phyloP scores from a whole-genome alignment of 2,113 vertebrate genomes.

The Antigone vipio region DNA sequence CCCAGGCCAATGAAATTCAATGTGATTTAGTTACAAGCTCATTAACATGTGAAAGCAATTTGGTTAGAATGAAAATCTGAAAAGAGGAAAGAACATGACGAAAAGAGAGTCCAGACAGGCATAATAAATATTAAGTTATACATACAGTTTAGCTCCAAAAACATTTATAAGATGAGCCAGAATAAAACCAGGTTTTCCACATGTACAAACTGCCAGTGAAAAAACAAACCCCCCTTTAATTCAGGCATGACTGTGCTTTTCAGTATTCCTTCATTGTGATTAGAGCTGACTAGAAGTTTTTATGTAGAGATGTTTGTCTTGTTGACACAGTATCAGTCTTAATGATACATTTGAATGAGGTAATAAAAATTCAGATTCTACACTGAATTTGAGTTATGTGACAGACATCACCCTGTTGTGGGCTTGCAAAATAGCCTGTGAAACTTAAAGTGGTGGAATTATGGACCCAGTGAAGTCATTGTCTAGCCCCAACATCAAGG shows the following conservation, averaged over 20 bases:
- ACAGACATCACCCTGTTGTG: background rate
- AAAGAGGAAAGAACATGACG: background rate
- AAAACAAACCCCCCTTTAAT: background rate
- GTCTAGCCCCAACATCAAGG: background rate
- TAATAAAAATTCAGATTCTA: background rate
- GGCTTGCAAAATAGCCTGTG: background rate
- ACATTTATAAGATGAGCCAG: background rate
- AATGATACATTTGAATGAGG: background rate
- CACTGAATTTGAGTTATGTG: background rate
- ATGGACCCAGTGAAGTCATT: background rate
- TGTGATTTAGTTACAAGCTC: background rate
- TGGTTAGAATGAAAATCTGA: background rate
- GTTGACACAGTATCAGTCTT: background rate
- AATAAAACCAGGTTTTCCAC: background rate
- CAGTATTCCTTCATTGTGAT: background rate
- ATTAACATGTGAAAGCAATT: background rate
- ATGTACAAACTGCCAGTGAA: background rate
- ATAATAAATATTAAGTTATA: background rate
- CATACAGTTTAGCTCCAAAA: background rate
- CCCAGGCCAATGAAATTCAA: background rate
- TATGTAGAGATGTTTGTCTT: background rate
- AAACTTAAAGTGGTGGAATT: background rate
- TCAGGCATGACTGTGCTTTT: background rate
- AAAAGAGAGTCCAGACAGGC: background rate
- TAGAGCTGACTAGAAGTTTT: background rate